phyloP scores from a whole-genome alignment of 1,140 invertebrate genomes.

The Dufourea novaeangliae region DNA sequence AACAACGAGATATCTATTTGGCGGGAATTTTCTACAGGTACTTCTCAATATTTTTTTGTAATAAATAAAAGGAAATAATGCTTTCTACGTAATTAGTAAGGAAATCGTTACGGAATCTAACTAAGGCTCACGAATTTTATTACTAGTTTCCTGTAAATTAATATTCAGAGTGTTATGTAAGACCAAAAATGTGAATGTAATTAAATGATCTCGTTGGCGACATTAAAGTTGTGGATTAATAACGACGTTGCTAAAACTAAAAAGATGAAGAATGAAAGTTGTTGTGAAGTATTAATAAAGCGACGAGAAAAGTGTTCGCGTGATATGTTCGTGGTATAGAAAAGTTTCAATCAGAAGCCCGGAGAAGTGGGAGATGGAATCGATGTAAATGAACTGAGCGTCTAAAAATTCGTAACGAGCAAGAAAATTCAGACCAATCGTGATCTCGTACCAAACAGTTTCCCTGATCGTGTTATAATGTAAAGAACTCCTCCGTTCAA shows the following conservation, averaged over 20 bases:
- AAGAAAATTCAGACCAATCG: constrained; percentile 27
- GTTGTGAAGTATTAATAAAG: not conserved
- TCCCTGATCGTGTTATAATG: not conserved
- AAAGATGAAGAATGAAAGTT: no score
- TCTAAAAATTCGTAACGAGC: constrained; percentile 13
- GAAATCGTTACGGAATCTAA: no score
- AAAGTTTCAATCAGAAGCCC: not conserved
- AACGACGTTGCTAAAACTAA: no score
- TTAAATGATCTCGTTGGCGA: no score
- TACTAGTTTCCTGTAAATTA: not conserved
- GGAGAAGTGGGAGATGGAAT: not conserved
- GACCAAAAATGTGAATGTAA: no score
- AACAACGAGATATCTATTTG: not conserved
- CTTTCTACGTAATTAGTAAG: not conserved
- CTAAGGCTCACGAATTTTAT: no score
- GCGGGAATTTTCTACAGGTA: not conserved
- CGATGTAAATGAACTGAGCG: constrained; percentile 3
- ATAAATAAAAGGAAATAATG: not conserved
- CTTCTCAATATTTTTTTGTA: not conserved
- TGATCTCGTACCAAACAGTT: not conserved
- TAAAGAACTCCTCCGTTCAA: constrained; percentile 1
- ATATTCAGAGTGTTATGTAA: not conserved
- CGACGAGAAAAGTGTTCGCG: not conserved
- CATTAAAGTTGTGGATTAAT: no score
- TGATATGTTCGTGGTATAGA: not conserved